These are phyloP conservation scores for Steinernema khuongi DNA, from an alignment of 1,140 invertebrate genomes.

Conservation along the genomic window DNA sequence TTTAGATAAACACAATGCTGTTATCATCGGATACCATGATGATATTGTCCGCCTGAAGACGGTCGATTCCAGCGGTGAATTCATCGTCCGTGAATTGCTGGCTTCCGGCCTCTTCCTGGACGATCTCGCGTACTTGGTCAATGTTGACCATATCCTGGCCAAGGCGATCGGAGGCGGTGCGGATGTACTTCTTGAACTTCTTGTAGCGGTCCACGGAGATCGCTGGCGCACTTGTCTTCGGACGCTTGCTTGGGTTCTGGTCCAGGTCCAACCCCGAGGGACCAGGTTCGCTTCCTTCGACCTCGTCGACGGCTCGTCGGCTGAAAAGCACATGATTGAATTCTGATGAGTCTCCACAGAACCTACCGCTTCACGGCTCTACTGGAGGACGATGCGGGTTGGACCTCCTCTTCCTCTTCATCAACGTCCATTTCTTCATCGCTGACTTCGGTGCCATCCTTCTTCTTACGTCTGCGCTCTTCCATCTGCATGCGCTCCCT, in stretches of 20 bases:
- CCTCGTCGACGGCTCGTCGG: slow-evolving; percentile 23
- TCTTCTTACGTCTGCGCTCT: slow-evolving; percentile 31
- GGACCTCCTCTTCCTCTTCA: slow-evolving; percentile 33
- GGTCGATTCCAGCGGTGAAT: slow-evolving; percentile 48
- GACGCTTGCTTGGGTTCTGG: not conserved
- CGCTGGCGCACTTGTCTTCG: slow-evolving; percentile 21
- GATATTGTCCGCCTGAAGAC: slow-evolving; percentile 45
- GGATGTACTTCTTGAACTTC: slow-evolving; percentile 45
- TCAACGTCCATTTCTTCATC: slow-evolving; percentile 36
- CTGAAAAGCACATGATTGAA: not conserved
- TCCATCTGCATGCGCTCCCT: slow-evolving; percentile 34
- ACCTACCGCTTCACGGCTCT: slow-evolving; percentile 15
- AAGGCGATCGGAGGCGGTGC: slow-evolving; percentile 50
- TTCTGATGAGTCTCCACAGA: not conserved
- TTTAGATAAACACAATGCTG: slow-evolving; percentile 26
- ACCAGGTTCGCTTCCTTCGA: slow-evolving; percentile 16
- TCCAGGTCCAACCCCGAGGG: slow-evolving; percentile 23
- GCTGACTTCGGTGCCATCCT: slow-evolving; percentile 2
- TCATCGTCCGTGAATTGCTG: slow-evolving; percentile 46
- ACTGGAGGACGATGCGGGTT: slow-evolving; percentile 1
- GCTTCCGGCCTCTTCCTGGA: slow-evolving; percentile 45
- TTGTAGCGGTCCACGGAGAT: slow-evolving; percentile 57
- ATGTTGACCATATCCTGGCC: slow-evolving; percentile 38
- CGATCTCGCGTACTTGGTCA: slow-evolving; percentile 28
- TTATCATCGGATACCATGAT: slow-evolving; percentile 52